A percentile compares a stretch with the other conserved stretches of the same genome.
phyloP scores from a whole-genome alignment of 2,113 vertebrate species.

The Furnarius figulus region DNA sequence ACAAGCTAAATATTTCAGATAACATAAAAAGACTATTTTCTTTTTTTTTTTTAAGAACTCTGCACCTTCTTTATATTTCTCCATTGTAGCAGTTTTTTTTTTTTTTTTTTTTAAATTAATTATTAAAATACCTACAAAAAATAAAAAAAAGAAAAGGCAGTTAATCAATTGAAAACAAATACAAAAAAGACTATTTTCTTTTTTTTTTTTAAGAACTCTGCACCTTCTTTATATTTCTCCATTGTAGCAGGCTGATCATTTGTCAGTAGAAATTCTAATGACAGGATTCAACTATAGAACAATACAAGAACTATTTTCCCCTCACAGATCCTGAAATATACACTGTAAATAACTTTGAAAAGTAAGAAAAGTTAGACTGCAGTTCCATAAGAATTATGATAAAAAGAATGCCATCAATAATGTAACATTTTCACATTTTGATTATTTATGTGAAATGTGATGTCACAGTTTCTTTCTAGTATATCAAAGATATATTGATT shows the following conservation, averaged over 20 bases:
- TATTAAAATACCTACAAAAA: too few species aligned
- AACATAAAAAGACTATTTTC: neutral
- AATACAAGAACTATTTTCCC: neutral
- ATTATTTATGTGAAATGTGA: neutral
- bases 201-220: neutral
- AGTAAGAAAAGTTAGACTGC: neutral
- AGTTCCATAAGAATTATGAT: neutral
- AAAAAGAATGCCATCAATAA: neutral
- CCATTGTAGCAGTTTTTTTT: too few species aligned
- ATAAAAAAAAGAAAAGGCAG: too few species aligned
- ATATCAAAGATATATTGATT: neutral
- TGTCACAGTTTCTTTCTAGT: neutral
- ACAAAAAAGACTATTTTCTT: neutral
- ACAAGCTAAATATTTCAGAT: neutral
- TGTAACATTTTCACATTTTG: neutral
- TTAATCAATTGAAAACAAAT: too few species aligned
- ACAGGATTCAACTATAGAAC: neutral
- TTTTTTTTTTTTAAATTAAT: too few species aligned
- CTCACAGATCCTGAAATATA: neutral
- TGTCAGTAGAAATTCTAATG: neutral
- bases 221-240: neutral
- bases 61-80: neutral
- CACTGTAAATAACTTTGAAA: neutral
- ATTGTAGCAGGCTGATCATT: neutral
- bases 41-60: neutral